Conservation (phyloP, 2,888 invertebrate genomes). For the Elgonia sp. region DNA sequence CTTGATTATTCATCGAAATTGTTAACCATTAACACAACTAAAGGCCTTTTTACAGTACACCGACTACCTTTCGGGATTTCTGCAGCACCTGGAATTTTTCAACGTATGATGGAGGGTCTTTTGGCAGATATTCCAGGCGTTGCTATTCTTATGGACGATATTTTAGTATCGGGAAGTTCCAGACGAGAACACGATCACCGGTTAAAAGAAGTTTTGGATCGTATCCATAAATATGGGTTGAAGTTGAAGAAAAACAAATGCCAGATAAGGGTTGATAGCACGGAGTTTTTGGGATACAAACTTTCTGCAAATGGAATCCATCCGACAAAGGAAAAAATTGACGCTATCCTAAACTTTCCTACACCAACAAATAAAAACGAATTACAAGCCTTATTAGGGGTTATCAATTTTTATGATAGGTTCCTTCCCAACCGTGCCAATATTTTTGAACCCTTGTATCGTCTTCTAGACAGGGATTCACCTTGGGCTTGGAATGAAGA, state of each 20-base stretch:
- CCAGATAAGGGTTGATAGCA: background rate
- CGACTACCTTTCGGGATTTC: conserved; percentile 78
- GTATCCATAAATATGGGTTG: background rate
- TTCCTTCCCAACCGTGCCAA: background rate
- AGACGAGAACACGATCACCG: conserved; percentile 11
- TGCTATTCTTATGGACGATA: conserved; percentile 30
- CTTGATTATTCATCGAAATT: conserved; percentile 12
- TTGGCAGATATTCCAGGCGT: conserved; percentile 26
- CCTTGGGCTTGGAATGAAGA: background rate
- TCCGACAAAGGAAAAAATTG: background rate
- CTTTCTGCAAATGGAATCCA: background rate
- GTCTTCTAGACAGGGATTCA: background rate
- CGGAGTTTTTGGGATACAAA: background rate
- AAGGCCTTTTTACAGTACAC: conserved; percentile 62
- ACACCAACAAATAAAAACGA: background rate
- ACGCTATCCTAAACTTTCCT: background rate
- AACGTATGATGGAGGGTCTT: conserved; percentile 71
- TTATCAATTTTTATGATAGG: conserved; percentile 7
- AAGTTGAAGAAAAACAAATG: conserved; percentile 5
- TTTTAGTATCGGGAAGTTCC: conserved; percentile 5
- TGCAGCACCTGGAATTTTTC: conserved; percentile 65
- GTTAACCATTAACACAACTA: conserved; percentile 31
- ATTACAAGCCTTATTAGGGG: background rate
- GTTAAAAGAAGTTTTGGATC: conserved; percentile 27
- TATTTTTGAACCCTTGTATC: background rate